Percentiles rank a stretch among this genome's conserved stretches.
Conservation (phyloP, 37 sponge, comb jelly and placozoan species). For the Oopsacas minuta region DNA sequence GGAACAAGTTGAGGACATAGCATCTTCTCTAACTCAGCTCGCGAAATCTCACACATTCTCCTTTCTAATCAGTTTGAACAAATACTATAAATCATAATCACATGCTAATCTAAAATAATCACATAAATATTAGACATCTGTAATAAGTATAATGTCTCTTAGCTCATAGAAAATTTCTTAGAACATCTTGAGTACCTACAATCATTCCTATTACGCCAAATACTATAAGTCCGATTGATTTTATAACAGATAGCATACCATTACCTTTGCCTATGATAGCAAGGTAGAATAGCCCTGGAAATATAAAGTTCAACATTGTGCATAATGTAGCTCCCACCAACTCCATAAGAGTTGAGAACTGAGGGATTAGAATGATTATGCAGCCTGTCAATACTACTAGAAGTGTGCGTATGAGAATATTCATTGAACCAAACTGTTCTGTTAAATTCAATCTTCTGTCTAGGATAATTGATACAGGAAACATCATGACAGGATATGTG, state of each 20-base stretch:
- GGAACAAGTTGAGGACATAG: neutral
- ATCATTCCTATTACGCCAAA: neutral
- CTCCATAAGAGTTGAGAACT: slow-evolving; percentile 87
- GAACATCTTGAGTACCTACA: neutral
- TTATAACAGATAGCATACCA: neutral
- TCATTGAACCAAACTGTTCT: neutral
- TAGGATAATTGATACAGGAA: slow-evolving; percentile 72
- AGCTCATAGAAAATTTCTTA: neutral
- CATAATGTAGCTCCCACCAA: slow-evolving; percentile 82
- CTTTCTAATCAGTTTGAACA: neutral
- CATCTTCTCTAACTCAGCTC: slow-evolving; percentile 1
- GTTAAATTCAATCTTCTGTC: slow-evolving; percentile 39
- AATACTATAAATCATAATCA: too few relatives aligned
- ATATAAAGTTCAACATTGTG: slow-evolving; percentile 77
- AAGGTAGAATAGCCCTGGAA: slow-evolving; percentile 86
- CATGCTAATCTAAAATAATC: too few relatives aligned
- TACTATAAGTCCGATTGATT: neutral
- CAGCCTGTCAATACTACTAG: slow-evolving; percentile 64
- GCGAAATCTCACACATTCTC: neutral
- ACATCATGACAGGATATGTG: slow-evolving; percentile 99
- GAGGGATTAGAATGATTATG: slow-evolving; percentile 54
- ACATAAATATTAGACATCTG: too few relatives aligned
- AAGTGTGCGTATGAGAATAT: slow-evolving; percentile 42
- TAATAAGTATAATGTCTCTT: too few relatives aligned
- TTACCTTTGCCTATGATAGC: slow-evolving; percentile 23